Evolutionary conservation across 1,140 invertebrate species (phyloP).

Genomic region (Atopsyche davidsoni): DNA sequence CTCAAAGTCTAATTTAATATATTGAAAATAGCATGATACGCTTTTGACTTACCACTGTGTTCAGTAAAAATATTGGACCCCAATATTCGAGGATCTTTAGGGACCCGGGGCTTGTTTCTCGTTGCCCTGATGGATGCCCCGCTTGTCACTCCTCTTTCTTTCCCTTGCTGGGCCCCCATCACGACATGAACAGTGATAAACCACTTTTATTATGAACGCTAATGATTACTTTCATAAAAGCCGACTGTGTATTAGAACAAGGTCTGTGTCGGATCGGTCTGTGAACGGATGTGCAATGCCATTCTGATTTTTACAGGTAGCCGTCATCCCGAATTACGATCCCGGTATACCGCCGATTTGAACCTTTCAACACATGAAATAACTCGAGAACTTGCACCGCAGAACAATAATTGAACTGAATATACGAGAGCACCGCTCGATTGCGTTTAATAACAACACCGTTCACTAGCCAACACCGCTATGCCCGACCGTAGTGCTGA

Average conservation of each 20-base stretch:
- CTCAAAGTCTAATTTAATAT: no score
- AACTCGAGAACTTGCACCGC: neutral
- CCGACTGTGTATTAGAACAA: conserved; percentile 5
- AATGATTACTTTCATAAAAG: conserved; percentile 15
- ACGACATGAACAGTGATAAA: neutral
- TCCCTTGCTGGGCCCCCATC: conserved; percentile 72
- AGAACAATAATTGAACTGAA: neutral
- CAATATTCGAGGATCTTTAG: conserved; percentile 57
- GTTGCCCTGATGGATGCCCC: conserved; percentile 54
- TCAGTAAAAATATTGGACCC: conserved; percentile 71
- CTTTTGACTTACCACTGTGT: conserved; percentile 66
- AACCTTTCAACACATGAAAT: no score
- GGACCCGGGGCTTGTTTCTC: conserved; percentile 54
- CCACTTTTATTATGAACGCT: neutral
- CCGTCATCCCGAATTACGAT: conserved; percentile 20
- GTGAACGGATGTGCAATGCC: conserved; percentile 12
- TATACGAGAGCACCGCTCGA: conserved; percentile 3
- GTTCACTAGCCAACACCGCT: conserved; percentile 2
- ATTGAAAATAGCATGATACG: no score
- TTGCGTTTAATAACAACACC: conserved; percentile 7
- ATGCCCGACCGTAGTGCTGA: conserved; percentile 7
- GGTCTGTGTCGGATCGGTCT: conserved; percentile 4
- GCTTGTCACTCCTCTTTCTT: conserved; percentile 56
- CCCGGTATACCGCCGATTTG: no score
- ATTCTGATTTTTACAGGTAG: neutral